phyloP scores from a whole-genome alignment of 2,888 invertebrate genomes.

The Leptopterna dolabrata region DNA sequence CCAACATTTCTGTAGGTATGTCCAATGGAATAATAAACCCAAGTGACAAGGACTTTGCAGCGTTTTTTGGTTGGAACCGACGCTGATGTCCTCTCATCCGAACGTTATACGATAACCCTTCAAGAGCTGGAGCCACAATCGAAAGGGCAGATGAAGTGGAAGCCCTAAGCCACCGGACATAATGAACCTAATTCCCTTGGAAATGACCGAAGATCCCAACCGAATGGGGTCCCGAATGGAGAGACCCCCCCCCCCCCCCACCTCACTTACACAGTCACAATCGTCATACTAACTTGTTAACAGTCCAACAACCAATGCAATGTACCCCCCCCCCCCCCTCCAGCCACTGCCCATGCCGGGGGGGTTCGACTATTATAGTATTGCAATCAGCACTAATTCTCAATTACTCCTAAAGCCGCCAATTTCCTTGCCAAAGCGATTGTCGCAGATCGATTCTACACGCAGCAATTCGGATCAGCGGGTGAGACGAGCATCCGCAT shows the following conservation, averaged over 20 bases:
- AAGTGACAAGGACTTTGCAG: too few relatives aligned
- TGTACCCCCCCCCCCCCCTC: too few relatives aligned
- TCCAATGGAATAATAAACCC: too few relatives aligned
- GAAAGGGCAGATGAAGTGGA: constrained; percentile 7
- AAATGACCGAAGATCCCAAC: constrained; percentile 7
- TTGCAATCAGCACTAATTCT: constrained; percentile 52
- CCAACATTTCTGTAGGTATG: too few relatives aligned
- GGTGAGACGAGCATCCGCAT: constrained; percentile 12
- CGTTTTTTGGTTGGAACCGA: too few relatives aligned
- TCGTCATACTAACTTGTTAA: constrained; percentile 25
- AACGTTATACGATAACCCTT: background rate
- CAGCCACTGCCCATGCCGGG: too few relatives aligned
- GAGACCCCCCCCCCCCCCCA: background rate
- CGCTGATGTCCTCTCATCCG: too few relatives aligned
- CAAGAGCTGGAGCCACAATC: background rate
- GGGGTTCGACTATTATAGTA: constrained; percentile 30
- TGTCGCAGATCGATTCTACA: constrained; percentile 46
- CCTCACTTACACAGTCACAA: background rate
- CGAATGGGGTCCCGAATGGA: constrained; percentile 25
- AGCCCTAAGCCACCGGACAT: background rate
- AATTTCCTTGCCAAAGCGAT: constrained; percentile 50
- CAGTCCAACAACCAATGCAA: constrained; percentile 34
- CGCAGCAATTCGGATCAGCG: constrained; percentile 35
- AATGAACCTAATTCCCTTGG: constrained; percentile 39
- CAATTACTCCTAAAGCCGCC: constrained; percentile 51